A percentile compares a stretch with the other conserved stretches of the same genome.
These are phyloP conservation scores for Progne subis DNA, from an alignment of 2,113 vertebrate genomes.

Conservation along the genomic window DNA sequence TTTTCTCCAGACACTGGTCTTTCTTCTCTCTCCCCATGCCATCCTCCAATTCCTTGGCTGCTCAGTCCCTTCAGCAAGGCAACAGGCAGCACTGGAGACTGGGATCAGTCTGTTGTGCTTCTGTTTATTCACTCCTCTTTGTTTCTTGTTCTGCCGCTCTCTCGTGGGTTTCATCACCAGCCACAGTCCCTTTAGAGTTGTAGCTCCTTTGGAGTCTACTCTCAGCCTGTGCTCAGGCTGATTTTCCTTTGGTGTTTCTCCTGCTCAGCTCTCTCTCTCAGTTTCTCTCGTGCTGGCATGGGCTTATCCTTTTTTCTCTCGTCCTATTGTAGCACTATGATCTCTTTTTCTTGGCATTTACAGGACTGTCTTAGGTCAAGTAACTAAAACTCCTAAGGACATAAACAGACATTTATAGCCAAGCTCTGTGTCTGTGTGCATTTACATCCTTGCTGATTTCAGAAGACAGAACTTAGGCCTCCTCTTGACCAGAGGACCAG, in stretches of 20 bases:
- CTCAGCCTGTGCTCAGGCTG: background rate
- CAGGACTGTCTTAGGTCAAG: background rate
- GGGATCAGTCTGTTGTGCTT: background rate
- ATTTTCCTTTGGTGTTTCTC: background rate
- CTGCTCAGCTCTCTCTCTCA: background rate
- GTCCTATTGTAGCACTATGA: background rate
- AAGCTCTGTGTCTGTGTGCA: background rate
- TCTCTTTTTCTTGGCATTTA: background rate
- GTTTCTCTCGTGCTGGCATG: background rate
- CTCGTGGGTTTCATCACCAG: background rate
- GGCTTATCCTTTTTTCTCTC: background rate
- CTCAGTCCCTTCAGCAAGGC: background rate
- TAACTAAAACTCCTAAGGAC: background rate
- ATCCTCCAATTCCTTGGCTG: background rate
- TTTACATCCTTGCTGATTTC: conserved; percentile 21
- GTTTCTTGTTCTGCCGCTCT: background rate
- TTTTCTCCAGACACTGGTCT: background rate
- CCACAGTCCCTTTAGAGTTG: background rate
- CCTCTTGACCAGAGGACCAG: conserved; percentile 6
- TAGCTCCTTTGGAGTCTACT: background rate
- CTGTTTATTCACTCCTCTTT: background rate
- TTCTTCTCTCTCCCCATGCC: background rate
- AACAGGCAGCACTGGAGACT: background rate
- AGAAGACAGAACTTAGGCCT: background rate
- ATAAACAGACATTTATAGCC: background rate